Evolutionary conservation across 2,888 invertebrate species (phyloP).

Genomic region (Galeruca laticollis): DNA sequence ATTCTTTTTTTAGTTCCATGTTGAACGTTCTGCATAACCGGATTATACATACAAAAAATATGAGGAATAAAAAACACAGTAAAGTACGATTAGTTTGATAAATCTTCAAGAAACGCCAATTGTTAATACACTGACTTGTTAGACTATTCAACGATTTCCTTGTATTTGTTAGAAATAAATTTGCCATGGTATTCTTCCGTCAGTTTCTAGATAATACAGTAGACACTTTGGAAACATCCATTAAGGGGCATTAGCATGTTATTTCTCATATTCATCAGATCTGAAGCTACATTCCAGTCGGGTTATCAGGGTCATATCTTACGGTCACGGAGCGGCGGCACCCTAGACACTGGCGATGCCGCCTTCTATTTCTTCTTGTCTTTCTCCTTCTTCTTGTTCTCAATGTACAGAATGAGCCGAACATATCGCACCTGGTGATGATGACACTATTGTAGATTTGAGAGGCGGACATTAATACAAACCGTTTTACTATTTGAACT

Average conservation of each 20-base stretch:
- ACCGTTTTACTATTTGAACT: slow-evolving; percentile 4
- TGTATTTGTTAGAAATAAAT: slow-evolving; percentile 39
- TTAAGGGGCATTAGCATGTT: slow-evolving; percentile 59
- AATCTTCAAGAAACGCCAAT: slow-evolving; percentile 13
- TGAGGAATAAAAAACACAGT: slow-evolving; percentile 31
- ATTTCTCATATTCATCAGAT: slow-evolving; percentile 58
- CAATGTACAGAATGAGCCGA: neutral
- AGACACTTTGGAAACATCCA: slow-evolving; percentile 51
- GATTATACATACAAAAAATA: slow-evolving; percentile 29
- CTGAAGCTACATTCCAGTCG: slow-evolving; percentile 57
- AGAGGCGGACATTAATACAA: slow-evolving; percentile 5
- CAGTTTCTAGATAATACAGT: slow-evolving; percentile 51
- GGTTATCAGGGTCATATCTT: slow-evolving; percentile 58
- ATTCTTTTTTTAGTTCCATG: no score
- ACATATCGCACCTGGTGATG: slow-evolving; percentile 16
- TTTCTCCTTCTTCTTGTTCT: slow-evolving; percentile 7
- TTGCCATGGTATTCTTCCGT: slow-evolving; percentile 42
- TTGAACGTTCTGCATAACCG: neutral
- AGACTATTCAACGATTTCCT: slow-evolving; percentile 26
- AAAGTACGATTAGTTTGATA: slow-evolving; percentile 21
- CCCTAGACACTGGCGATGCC: slow-evolving; percentile 45
- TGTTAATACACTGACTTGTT: slow-evolving; percentile 8
- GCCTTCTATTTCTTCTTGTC: slow-evolving; percentile 38
- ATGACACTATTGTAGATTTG: slow-evolving; percentile 13
- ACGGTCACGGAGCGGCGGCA: slow-evolving; percentile 55